Conservation (phyloP, 2,113 vertebrate species). For the Proteles cristata region DNA sequence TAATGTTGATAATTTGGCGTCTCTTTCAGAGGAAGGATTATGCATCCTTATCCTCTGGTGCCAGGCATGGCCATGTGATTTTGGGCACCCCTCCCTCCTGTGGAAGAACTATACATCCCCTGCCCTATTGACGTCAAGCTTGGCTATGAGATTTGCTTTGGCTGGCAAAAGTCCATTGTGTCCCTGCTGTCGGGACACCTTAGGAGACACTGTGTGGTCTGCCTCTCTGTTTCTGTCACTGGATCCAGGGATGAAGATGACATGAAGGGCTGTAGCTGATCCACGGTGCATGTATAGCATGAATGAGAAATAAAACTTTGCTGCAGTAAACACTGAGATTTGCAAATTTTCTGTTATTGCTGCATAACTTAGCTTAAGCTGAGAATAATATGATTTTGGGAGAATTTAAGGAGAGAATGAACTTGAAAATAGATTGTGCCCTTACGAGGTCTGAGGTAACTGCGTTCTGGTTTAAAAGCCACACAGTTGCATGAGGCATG, state of each 20-base stretch:
- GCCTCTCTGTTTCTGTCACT: neutral
- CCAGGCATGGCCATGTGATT: slow-evolving; percentile 25
- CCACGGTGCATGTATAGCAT: no score
- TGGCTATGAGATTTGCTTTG: slow-evolving; percentile 47
- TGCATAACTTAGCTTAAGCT: neutral
- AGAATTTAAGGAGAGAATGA: neutral
- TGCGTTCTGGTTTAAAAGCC: neutral
- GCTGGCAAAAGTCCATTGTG: neutral
- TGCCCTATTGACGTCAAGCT: slow-evolving; percentile 33
- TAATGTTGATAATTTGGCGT: neutral
- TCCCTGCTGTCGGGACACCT: neutral
- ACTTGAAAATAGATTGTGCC: neutral
- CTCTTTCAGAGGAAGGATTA: neutral
- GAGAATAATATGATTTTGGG: neutral
- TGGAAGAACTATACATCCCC: neutral
- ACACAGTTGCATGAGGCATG: neutral
- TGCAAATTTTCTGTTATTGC: neutral
- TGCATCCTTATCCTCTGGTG: neutral
- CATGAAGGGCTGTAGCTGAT: neutral
- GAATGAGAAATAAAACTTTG: neutral
- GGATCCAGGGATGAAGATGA: neutral
- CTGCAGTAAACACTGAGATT: neutral
- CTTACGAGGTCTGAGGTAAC: neutral
- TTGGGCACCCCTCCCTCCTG: neutral
- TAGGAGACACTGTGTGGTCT: neutral